phyloP scores from a whole-genome alignment of 1,140 invertebrate species.

The Leptinotarsa lineolata region DNA sequence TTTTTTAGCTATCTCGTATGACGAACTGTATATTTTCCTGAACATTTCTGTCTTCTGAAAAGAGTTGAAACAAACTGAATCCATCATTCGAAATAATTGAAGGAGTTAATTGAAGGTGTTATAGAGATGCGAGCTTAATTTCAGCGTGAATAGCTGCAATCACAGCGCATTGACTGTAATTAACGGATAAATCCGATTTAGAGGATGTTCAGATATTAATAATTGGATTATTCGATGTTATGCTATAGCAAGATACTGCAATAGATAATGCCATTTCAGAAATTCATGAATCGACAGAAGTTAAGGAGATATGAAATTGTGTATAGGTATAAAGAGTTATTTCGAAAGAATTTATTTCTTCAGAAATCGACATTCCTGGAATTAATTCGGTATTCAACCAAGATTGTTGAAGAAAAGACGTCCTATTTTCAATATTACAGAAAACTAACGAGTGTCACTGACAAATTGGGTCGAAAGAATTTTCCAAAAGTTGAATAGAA shows the following conservation, averaged over 20 bases:
- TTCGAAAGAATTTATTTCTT: too few species aligned
- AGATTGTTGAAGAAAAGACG: too few species aligned
- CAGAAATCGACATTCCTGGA: too few species aligned
- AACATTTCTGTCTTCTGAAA: not conserved
- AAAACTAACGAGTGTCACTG: too few species aligned
- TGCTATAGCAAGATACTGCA: not conserved
- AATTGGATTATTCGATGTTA: not conserved
- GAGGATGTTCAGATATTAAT: not conserved
- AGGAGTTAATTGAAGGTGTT: not conserved
- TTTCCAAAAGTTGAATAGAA: too few species aligned
- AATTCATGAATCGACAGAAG: not conserved
- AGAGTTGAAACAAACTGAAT: not conserved
- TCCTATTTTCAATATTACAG: too few species aligned
- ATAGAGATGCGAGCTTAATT: not conserved
- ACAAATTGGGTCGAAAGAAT: too few species aligned
- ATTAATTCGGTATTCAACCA: too few species aligned
- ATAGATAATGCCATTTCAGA: not conserved
- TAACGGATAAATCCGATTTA: not conserved
- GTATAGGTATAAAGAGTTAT: too few species aligned
- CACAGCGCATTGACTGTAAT: conserved; percentile 1
- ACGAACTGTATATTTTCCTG: too few species aligned
- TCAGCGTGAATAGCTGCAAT: conserved; percentile 1
- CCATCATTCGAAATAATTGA: not conserved
- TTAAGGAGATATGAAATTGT: not conserved
- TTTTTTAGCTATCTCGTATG: too few species aligned